Evolutionary conservation across 2,888 invertebrate species (phyloP), one percentile per base, ranked within the genome.

Genomic region (Drosophila hawaiiensis): DNA sequence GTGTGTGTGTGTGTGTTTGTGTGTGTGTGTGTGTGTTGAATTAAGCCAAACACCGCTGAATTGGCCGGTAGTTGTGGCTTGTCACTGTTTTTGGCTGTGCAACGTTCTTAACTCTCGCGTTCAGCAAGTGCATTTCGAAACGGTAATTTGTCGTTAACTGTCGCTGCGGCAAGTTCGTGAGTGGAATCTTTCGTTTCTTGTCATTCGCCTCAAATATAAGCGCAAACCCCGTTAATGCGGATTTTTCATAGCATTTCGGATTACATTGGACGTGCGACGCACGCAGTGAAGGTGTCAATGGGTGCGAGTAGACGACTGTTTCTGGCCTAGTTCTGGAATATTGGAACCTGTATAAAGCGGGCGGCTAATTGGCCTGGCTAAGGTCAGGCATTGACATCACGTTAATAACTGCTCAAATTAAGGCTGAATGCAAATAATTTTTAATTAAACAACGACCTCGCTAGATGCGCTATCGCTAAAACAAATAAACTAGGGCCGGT

Each of bases 81-180:
- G 53, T 53, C 72, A 31, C 72, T 55, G 35, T 55, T 65, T 77
- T 88, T 88, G 86, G 90, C 77, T 60, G 58, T 71, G 82, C 73
- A 73, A 72, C 39, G 88, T 90, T 87, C 88, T 90, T 80, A 78
- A 58, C 67, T 75, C 67, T 74, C 55, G 58, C 53, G 74, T 90
- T 87, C 82, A 88, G 90, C 87, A 87, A 90, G 89, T 87, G 87
- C 78, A 91, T 80, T 83, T 80, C 73, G 55, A 82, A 87, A 83
- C 90, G 83, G 87, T 90, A 80, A 83, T 91, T 90, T 90, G 89
- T 91, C 90, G 89, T 76, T 79, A 82, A 84, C 76, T 72, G 69
- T 76, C 19, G 66, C 83, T 72, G 58, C 55, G 49, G 54, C 60
- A 55, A 65, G 83, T 87, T 88, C 91, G 87, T 88, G 91, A 78